Evolutionary conservation across 2,113 vertebrate species (phyloP).

Genomic region (Genyomyrus donnyi): DNA sequence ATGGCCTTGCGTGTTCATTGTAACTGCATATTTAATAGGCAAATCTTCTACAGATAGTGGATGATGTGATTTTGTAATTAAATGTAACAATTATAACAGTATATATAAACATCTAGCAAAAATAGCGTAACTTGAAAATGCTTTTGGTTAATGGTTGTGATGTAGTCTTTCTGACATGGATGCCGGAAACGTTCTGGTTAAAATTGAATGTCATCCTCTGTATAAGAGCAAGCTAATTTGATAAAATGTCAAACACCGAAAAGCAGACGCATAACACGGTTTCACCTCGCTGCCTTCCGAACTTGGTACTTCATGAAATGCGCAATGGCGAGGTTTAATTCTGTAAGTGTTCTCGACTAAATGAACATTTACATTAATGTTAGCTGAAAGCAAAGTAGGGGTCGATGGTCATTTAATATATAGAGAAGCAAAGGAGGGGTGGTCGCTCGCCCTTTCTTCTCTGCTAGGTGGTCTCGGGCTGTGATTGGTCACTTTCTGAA

Average conservation of each 20-base stretch:
- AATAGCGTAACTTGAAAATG: background rate
- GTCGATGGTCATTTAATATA: conserved; percentile 26
- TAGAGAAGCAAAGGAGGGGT: conserved; percentile 15
- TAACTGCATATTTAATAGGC: background rate
- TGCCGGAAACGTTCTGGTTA: background rate
- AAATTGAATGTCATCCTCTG: background rate
- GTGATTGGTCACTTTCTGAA: conserved; percentile 56
- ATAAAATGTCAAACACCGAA: background rate
- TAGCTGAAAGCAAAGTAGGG: conserved; percentile 11
- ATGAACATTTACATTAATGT: conserved; percentile 13
- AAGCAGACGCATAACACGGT: background rate
- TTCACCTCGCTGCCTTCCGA: background rate
- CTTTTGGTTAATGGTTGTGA: background rate
- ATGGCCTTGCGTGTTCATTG: background rate
- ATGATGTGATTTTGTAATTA: background rate
- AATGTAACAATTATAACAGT: background rate
- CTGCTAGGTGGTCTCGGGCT: conserved; percentile 53
- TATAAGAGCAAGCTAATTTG: background rate
- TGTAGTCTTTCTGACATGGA: background rate
- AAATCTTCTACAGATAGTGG: background rate
- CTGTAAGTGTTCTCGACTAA: background rate
- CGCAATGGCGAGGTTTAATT: background rate
- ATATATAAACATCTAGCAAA: background rate
- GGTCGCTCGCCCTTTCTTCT: conserved; percentile 20
- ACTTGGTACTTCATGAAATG: background rate